These are phyloP conservation scores for Coracopsis vasa DNA, from an alignment of 2,113 vertebrate species.

Conservation along the genomic window DNA sequence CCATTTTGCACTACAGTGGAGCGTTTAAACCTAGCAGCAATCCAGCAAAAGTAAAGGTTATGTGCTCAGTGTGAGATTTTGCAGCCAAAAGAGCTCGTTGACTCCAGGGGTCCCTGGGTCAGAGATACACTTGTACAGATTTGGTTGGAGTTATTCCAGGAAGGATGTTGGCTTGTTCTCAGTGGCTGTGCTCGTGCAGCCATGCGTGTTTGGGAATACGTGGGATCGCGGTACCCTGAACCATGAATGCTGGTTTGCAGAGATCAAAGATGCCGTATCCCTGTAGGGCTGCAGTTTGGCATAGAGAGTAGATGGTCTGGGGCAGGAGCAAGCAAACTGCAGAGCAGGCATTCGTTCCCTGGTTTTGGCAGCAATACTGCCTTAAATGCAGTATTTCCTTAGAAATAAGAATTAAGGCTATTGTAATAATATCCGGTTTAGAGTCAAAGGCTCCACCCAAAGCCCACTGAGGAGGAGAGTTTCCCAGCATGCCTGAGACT, in stretches of 20 bases:
- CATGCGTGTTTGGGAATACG: fast-evolving
- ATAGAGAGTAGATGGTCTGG: neutral
- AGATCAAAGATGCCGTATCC: neutral
- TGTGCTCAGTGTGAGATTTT: neutral
- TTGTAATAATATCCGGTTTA: neutral
- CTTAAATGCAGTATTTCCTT: neutral
- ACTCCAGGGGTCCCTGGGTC: neutral
- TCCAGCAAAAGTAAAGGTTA: neutral
- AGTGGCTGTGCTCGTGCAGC: neutral
- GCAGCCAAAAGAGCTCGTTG: neutral
- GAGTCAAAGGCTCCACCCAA: neutral
- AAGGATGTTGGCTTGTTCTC: neutral
- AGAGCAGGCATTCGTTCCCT: neutral
- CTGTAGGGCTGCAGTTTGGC: neutral
- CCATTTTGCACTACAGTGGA: neutral
- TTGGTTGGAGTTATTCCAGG: neutral
- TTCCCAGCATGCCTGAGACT: neutral
- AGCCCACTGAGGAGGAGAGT: neutral
- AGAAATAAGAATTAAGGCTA: neutral
- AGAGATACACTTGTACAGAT: neutral
- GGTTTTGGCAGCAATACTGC: neutral
- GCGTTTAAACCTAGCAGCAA: neutral
- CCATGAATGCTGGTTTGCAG: neutral
- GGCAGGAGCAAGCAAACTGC: neutral
- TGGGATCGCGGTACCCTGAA: neutral